Evolutionary conservation across 2,113 vertebrate species (phyloP), one percentile per base, ranked within the genome.

Genomic region (Propithecus coquereli): DNA sequence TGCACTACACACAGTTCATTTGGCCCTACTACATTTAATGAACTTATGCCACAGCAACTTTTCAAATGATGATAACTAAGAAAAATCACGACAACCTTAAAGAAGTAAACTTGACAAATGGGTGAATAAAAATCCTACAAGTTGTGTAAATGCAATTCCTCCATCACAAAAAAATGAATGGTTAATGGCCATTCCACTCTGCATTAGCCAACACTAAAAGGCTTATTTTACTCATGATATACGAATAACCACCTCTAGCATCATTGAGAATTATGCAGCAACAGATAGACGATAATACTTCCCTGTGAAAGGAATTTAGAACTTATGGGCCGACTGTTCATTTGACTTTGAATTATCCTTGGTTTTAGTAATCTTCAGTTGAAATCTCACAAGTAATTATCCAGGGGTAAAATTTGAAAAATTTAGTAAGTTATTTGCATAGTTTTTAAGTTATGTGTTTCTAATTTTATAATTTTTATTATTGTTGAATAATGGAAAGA

Each of bases 181-280:
- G 90, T 63, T 97, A 97, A 94, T 95, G 90, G 80, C 90, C 73
- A 45, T 87, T 94, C 57, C 20, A 32, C 81, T 92, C 59, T 91
- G 34, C 92, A 95, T 94, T 96, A 96, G 85, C 70, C 61, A 85
- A 79, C 89, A 84, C 95, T 97, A 96, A 97, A 97, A 93, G 43
- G 92, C 71, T 71, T 88, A 66, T 94, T 97, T 96, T 87, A 88
- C 81, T 89, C 59, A 27, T 61, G 86, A 92, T 96, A 74, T 83
- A 95, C 40, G 30, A 85, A 93, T 90, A 89, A 92, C 83, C 40
- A 94, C 61, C 84, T 87, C 80, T 71, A 88, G 52, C 32, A 43
- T 94, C 87, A 98, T 76, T 96, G 70, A 96, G 73, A 97, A 63
- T 94, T 96, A 97, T 97, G 37, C 18, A 96, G 43, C 61, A 94